Base-by-base conservation (phyloP, 1,140 invertebrate genomes). In the Trichonephila inaurata region DNA sequence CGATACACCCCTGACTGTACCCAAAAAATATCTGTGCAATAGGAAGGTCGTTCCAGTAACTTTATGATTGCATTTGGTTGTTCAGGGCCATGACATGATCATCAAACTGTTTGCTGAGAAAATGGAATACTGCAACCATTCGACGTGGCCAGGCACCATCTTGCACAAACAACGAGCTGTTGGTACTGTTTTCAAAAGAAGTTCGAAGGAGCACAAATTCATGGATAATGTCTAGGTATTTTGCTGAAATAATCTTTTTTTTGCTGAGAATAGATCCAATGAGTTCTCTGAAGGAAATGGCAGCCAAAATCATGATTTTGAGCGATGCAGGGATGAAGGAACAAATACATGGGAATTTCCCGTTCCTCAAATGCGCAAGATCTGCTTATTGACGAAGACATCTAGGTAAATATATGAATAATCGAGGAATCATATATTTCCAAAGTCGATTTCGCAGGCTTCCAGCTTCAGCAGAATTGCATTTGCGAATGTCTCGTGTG, bases 341-440 rank as follows among this genome's bases (percentile, higher is more conserved):
- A 33, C 28, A 18, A 8, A 12, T 19, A 40, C 2, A 88, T 94
- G 44, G 0, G 94, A 89, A 28, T 88, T 91, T 91, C 86, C 66
- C 16, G 10, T 62, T 40, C 90, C 33, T 60, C 81, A 85, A 51
- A 85, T 66, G 5, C n/a, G 28, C 21, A 1, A 85, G 60, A 66
- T 85, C 90, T 92, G 81, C 51, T 90, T 77, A n/a, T 90, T 81
- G n/a, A 77, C 69, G 19, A 60, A 66, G 4, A 86, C 87, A 44
- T 92, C 6, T 24, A 93, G 28, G 18, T 33, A 24, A 66, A 94
- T 93, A 58, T 8, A 87, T 40, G 24, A 33, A 1, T 94, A 82
- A 64, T 93, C 92, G 1, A 28, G 85, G 28, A 91, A 91, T 66
- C 64, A 91, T 64, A 93, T 66, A 12, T 86, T 93, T 21, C 24